Percentiles rank a stretch among this genome's conserved stretches.
phyloP scores from a whole-genome alignment of 2,113 vertebrate genomes.

The Trinectes maculatus region DNA sequence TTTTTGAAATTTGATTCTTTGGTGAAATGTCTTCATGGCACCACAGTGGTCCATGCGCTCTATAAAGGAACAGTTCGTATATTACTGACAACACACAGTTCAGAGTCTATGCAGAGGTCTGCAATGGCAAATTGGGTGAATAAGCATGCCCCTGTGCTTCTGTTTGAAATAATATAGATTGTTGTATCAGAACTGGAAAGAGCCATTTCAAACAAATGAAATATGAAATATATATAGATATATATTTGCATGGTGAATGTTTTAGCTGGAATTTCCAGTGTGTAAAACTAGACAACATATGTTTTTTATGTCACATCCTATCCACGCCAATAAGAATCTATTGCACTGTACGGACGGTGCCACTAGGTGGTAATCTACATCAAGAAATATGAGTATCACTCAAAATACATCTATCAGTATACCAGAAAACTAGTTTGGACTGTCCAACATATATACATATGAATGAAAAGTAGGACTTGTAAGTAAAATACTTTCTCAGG shows the following conservation, averaged over 20 bases:
- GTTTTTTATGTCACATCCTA: no score
- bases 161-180: no score
- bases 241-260: background rate
- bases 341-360: conserved; percentile 38
- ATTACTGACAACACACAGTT: conserved; percentile 5
- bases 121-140: background rate
- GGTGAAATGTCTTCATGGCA: conserved; percentile 98
- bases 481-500: background rate
- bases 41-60: conserved; percentile 94
- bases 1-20: conserved; percentile 95
- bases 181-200: background rate
- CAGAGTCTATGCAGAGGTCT: background rate
- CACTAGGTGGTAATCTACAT: conserved; percentile 62
- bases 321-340: background rate
- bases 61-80: conserved; percentile 70
- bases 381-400: conserved; percentile 23
- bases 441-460: background rate
- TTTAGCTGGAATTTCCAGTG: background rate
- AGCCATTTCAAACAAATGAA: background rate
- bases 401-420: rapidly evolving
- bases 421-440: background rate
- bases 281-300: background rate
- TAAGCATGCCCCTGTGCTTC: no score
- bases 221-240: background rate
- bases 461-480: no score